These are phyloP conservation scores for Planiliza haematocheilus DNA, from an alignment of 2,113 vertebrate genomes.

Conservation along the genomic window DNA sequence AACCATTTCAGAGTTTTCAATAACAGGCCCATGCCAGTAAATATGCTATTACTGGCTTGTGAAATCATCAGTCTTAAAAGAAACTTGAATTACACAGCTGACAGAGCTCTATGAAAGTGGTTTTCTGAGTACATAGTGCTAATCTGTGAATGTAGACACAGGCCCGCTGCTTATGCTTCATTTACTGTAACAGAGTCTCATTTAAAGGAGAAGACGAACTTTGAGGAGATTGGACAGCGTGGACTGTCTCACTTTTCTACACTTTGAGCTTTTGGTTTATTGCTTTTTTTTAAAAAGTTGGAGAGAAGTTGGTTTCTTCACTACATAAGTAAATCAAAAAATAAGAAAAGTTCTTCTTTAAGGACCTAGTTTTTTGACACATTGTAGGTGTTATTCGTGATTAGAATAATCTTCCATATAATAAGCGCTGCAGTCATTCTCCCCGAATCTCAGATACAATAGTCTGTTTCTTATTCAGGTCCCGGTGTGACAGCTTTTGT, in stretches of 20 bases:
- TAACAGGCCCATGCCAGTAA: conserved; percentile 68
- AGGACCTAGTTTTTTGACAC: no score
- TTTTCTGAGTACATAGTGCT: conserved; percentile 58
- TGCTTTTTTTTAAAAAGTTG: not conserved
- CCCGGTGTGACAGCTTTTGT: conserved; percentile 19
- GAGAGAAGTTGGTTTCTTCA: conserved; percentile 8
- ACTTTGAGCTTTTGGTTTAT: not conserved
- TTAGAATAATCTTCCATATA: not conserved
- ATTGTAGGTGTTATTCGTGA: not conserved
- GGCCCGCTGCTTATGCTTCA: conserved; percentile 63
- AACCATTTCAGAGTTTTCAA: conserved; percentile 70
- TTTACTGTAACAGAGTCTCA: conserved; percentile 68
- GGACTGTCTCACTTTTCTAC: conserved; percentile 11
- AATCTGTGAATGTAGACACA: conserved; percentile 74
- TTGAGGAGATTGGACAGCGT: conserved; percentile 50
- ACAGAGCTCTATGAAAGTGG: conserved; percentile 67
- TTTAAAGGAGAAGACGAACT: conserved; percentile 49
- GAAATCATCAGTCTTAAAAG: conserved; percentile 72
- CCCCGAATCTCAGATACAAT: conserved; percentile 30
- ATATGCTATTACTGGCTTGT: conserved; percentile 73
- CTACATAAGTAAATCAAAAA: not conserved
- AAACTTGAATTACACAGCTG: conserved; percentile 79
- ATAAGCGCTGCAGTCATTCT: conserved; percentile 8
- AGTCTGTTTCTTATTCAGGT: conserved; percentile 31
- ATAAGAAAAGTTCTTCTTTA: no score